Evolutionary conservation across 2,113 vertebrate genomes (phyloP), one percentile per base, ranked within the genome.

Genomic region (Zapus hudsonius): DNA sequence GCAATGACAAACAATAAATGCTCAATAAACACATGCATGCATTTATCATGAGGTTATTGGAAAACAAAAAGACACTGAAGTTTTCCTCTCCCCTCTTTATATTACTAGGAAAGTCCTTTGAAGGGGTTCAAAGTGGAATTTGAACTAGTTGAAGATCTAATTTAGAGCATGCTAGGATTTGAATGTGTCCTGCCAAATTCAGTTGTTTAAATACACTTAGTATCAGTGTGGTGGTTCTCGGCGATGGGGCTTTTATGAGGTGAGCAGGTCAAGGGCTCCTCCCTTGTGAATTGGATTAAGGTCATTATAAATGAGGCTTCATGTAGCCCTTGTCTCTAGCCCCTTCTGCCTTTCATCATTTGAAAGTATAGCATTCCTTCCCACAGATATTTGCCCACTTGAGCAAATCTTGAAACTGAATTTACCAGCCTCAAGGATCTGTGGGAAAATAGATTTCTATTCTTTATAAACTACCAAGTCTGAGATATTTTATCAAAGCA

Each of bases 1-100:
- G 90, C n/a, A 87, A 69, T 61, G 31, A 74, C 42, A 67, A 90
- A 31, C 1, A 66, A 90, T 12, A 82, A 64, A 83, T 52, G 38
- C 15, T 79, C 79, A 91, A 82, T 64, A 92, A 90, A 84, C 57
- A 83, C 69, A 74, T 70, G 55, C 52, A 83, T 69, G 91, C 36
- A 89, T 83, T 78, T 90, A 94, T 91, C 91, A 25, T 74, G 67
- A 75, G 44, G 19, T 38, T 91, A 52, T 7, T 84, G 47, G 25
- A 80, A 80, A 95, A 95, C 17, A 69, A 95, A 89, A 80, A 22
- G 33, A 87, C 66, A 81, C 1, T 66, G 38, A 90, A 10, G 7
- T 86, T 80, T 52, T 92, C 75, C 2, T 88, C 82, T 93, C 59
- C 36, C 67, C 80, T 67, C 78, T 84, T 89, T 20, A 84, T 31